phyloP scores from a whole-genome alignment of 1,140 invertebrate species.

The Brachionus koreanus region DNA sequence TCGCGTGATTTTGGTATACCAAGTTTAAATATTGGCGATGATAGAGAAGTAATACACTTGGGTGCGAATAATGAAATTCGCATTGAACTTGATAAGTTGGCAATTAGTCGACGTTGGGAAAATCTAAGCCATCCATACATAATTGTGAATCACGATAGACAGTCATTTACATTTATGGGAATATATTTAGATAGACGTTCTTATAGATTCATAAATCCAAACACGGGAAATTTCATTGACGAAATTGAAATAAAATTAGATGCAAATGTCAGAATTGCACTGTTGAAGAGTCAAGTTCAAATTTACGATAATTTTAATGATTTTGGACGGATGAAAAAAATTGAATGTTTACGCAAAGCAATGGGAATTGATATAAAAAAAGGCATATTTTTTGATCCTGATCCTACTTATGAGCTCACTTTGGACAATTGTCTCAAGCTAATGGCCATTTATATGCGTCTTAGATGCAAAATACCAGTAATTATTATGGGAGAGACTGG shows the following conservation, averaged over 20 bases:
- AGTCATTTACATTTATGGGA: constrained; percentile 33
- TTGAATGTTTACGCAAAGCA: not conserved
- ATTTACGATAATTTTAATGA: constrained; percentile 37
- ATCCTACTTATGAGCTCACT: constrained; percentile 51
- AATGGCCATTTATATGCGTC: constrained; percentile 53
- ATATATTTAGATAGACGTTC: constrained; percentile 16
- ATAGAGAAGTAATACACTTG: not conserved
- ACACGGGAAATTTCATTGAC: not conserved
- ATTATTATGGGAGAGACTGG: constrained; percentile 57
- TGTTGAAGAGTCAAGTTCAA: not conserved
- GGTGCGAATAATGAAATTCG: not conserved
- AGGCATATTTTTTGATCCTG: not conserved
- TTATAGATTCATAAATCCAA: constrained; percentile 23
- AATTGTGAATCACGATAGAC: not conserved
- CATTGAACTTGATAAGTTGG: not conserved
- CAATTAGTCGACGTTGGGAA: not conserved
- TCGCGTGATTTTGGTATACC: constrained; percentile 11
- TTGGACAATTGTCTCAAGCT: constrained; percentile 55
- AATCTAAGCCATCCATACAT: constrained; percentile 35
- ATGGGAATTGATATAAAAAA: not conserved
- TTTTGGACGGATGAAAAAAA: not conserved
- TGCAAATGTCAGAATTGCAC: not conserved
- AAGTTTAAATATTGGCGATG: constrained; percentile 20
- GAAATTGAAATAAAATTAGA: not conserved
- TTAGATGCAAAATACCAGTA: constrained; percentile 53